Conservation (phyloP, 2,797 vertebrate species). For the Sebastes oblongus region DNA sequence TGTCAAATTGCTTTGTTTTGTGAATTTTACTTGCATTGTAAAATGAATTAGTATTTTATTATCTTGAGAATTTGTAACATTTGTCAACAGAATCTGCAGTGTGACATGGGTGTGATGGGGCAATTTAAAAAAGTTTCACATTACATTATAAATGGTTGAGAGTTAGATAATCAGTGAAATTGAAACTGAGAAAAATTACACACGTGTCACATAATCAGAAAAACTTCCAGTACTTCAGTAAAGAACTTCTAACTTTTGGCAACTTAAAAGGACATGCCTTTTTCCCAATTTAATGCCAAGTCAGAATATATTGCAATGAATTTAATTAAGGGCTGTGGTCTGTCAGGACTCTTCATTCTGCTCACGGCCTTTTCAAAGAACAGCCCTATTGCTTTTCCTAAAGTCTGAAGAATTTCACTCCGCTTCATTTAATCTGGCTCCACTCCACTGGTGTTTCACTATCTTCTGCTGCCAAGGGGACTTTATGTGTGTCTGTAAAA, state of each 20-base stretch:
- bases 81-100: background rate
- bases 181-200: conserved; percentile 8
- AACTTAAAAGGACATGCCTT: conserved; percentile 19
- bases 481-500: conserved; percentile 58
- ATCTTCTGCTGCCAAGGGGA: conserved; percentile 48
- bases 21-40: background rate
- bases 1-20: background rate
- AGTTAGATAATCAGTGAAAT: background rate
- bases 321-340: conserved; percentile 42
- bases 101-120: background rate
- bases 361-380: conserved; percentile 51
- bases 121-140: background rate
- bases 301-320: conserved; percentile 39
- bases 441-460: conserved; percentile 42
- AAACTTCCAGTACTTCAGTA: conserved; percentile 11
- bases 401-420: conserved; percentile 48
- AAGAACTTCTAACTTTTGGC: conserved; percentile 20
- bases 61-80: background rate
- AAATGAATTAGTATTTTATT: background rate
- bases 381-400: conserved; percentile 34
- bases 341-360: conserved; percentile 35
- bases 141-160: background rate
- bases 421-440: conserved; percentile 60
- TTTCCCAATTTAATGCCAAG: conserved; percentile 46
- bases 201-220: background rate